phyloP scores from a whole-genome alignment of 2,113 vertebrate genomes.

The Progne subis region DNA sequence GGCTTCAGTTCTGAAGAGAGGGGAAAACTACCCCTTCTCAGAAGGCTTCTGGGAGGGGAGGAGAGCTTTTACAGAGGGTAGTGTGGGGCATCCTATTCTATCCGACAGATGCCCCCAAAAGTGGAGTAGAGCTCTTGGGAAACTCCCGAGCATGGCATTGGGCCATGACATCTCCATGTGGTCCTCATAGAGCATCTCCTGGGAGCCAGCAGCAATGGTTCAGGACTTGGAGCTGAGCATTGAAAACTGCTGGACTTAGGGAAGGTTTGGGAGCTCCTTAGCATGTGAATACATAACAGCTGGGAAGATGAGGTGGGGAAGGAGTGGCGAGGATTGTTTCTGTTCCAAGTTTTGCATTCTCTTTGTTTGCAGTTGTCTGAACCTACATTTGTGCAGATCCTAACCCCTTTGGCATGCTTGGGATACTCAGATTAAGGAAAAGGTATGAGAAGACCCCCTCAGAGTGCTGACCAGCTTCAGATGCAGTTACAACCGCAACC shows the following conservation, averaged over 20 bases:
- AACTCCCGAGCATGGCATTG: accelerated
- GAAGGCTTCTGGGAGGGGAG: not conserved
- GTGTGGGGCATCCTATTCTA: not conserved
- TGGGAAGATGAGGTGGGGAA: not conserved
- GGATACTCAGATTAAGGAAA: not conserved
- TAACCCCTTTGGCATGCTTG: not conserved
- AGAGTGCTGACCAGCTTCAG: not conserved
- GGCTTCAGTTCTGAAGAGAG: not conserved
- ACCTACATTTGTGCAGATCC: not conserved
- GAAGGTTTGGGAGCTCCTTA: not conserved
- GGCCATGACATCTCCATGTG: not conserved
- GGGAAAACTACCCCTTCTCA: not conserved
- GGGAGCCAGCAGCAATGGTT: not conserved
- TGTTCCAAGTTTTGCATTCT: not conserved
- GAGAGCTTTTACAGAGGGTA: not conserved
- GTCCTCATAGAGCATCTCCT: not conserved
- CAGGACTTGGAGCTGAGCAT: not conserved
- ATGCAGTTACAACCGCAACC: not conserved
- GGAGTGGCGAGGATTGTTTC: not conserved
- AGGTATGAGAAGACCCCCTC: not conserved
- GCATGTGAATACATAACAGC: not conserved
- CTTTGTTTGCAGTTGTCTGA: not conserved
- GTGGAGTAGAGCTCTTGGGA: not conserved
- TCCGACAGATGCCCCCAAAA: accelerated
- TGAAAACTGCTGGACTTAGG: not conserved